Evolutionary conservation across 2,797 vertebrate genomes (phyloP).

Genomic region (Betta splendens): DNA sequence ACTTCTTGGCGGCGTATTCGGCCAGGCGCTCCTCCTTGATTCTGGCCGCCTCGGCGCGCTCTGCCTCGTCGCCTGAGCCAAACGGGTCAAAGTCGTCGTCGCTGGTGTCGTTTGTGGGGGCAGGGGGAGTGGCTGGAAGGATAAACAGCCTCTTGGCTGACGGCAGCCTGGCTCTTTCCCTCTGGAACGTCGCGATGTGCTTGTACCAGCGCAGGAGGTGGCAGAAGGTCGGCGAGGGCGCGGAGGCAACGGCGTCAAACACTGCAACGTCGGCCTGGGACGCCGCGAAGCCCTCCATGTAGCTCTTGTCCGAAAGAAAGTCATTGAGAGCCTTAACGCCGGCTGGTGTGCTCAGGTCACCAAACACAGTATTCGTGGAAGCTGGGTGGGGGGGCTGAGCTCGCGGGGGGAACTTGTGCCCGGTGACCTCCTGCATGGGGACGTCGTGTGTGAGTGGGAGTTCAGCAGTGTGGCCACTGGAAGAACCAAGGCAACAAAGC

Average conservation of each 20-base stretch:
- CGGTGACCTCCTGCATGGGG: slow-evolving; percentile 64
- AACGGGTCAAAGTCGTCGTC: slow-evolving; percentile 89
- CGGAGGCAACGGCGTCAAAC: slow-evolving; percentile 85
- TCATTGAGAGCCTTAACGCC: slow-evolving; percentile 89
- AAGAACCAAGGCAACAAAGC: slow-evolving; percentile 79
- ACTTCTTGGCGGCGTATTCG: slow-evolving; percentile 92
- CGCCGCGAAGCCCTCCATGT: slow-evolving; percentile 89
- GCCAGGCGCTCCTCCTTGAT: slow-evolving; percentile 90
- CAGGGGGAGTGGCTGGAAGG: slow-evolving; percentile 78
- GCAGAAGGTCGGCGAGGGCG: slow-evolving; percentile 84
- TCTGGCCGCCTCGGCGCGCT: slow-evolving; percentile 84
- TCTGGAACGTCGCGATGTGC: slow-evolving; percentile 91
- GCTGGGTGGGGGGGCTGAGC: not conserved
- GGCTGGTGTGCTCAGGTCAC: slow-evolving; percentile 85
- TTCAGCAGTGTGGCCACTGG: slow-evolving; percentile 73
- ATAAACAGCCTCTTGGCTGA: slow-evolving; percentile 87
- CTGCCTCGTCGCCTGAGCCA: slow-evolving; percentile 92
- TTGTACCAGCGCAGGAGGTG: slow-evolving; percentile 95
- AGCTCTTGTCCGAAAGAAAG: slow-evolving; percentile 91
- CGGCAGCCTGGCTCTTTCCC: slow-evolving; percentile 84
- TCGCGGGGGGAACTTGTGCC: slow-evolving; percentile 31
- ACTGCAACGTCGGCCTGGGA: slow-evolving; percentile 90
- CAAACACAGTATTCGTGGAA: slow-evolving; percentile 86
- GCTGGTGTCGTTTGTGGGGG: slow-evolving; percentile 55
- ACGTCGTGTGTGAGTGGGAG: slow-evolving; percentile 55